Conservation (phyloP, 2,113 vertebrate species). For the Neomonachus schauinslandi region DNA sequence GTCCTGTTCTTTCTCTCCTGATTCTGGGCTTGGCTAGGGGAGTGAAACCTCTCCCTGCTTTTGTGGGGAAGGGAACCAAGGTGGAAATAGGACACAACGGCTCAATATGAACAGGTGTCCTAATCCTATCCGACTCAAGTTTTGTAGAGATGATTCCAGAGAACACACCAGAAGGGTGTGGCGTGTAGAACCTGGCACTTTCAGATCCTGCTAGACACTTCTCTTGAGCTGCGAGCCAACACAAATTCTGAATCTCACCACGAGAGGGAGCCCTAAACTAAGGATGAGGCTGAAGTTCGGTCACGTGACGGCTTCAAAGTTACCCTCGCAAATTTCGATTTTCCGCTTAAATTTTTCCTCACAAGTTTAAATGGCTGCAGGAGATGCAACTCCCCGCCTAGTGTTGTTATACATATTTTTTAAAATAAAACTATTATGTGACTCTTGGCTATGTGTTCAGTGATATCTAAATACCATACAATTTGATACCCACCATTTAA, state of each 20-base stretch:
- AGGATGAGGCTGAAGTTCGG: not conserved
- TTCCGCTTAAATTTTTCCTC: not conserved
- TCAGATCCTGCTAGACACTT: not conserved
- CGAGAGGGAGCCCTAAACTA: constrained; percentile 4
- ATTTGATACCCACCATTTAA: not conserved
- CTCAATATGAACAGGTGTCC: not conserved
- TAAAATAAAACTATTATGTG: not conserved
- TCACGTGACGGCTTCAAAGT: not conserved
- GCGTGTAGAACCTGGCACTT: not conserved
- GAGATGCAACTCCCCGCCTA: not conserved
- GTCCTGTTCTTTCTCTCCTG: too few relatives aligned
- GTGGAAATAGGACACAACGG: too few relatives aligned
- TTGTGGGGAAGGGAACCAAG: not conserved
- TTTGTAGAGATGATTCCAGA: not conserved
- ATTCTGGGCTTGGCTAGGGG: not conserved
- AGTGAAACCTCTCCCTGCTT: not conserved
- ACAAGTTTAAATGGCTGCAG: not conserved
- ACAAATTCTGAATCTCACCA: not conserved
- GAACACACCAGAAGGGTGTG: not conserved
- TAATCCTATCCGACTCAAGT: not conserved
- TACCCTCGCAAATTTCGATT: not conserved
- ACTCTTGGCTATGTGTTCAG: not conserved
- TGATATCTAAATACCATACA: not conserved
- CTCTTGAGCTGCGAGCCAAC: not conserved
- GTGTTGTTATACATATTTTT: not conserved